phyloP scores from a whole-genome alignment of 2,113 vertebrate genomes.

The Elaphurus davidianus region DNA sequence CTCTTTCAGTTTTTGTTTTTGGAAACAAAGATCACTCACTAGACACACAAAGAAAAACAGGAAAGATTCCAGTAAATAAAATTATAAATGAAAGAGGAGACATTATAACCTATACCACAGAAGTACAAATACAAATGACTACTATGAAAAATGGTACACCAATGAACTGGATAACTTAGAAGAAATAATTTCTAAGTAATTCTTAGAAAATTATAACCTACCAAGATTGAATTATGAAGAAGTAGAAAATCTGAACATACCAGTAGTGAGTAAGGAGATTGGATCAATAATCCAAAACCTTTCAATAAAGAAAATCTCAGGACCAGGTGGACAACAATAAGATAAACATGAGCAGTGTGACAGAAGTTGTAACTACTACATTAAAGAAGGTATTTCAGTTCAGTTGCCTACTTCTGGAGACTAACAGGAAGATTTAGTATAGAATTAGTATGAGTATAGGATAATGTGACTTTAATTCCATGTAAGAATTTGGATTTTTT shows the following conservation, averaged over 20 bases:
- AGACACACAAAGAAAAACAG: not conserved
- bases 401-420: not conserved
- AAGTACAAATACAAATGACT: not conserved
- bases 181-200: not conserved
- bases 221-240: not conserved
- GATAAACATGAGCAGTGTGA: not conserved
- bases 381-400: not conserved
- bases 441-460: not conserved
- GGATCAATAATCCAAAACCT: not conserved
- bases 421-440: not conserved
- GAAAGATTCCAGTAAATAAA: not conserved
- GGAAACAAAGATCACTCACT: not conserved
- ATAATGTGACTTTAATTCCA: not conserved
- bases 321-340: not conserved
- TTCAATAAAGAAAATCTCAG: not conserved
- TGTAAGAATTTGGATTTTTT: not conserved
- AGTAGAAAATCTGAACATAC: not conserved
- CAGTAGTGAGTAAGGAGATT: not conserved
- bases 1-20: not conserved
- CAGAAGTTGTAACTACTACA: not conserved
- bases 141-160: not conserved
- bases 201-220: not conserved
- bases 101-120: not conserved
- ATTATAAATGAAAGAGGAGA: not conserved
- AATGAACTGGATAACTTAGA: not conserved